Evolutionary conservation across 2,113 vertebrate genomes (phyloP).

Genomic region (Merops nubicus): DNA sequence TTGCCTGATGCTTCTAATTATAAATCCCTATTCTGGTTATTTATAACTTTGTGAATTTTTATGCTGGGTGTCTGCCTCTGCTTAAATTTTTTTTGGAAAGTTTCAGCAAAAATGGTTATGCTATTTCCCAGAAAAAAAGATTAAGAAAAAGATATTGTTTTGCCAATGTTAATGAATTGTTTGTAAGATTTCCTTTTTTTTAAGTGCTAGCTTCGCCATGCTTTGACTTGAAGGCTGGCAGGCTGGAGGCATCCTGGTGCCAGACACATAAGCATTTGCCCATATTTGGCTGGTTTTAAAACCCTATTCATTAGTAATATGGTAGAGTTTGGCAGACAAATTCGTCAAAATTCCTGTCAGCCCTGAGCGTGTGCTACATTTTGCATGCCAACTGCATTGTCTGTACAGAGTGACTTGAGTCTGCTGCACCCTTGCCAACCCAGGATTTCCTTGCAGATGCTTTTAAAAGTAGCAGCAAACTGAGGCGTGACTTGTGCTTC

Average conservation of each 20-base stretch:
- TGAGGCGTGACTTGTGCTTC: background rate
- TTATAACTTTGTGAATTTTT: slow-evolving; percentile 42
- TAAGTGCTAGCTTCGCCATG: background rate
- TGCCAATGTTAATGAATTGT: slow-evolving; percentile 66
- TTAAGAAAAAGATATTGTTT: slow-evolving; percentile 60
- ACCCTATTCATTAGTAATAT: slow-evolving; percentile 20
- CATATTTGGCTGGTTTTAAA: slow-evolving; percentile 46
- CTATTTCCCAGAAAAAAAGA: slow-evolving; percentile 65
- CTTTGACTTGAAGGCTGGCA: slow-evolving; percentile 58
- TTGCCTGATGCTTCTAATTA: slow-evolving; percentile 28
- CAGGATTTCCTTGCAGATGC: background rate
- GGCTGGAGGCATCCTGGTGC: background rate
- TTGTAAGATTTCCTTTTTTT: slow-evolving; percentile 48
- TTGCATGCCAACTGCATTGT: background rate
- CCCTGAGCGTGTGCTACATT: background rate
- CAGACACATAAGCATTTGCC: slow-evolving; percentile 53
- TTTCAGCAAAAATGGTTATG: slow-evolving; percentile 32
- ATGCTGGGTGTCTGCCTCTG: slow-evolving; percentile 43
- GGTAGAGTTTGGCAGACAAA: slow-evolving; percentile 14
- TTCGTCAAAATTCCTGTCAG: slow-evolving; percentile 19
- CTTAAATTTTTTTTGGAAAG: slow-evolving; percentile 55
- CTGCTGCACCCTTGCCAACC: background rate
- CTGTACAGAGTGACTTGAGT: background rate
- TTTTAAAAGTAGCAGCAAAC: background rate
- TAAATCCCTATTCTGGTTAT: background rate